Percentiles rank a stretch among this genome's conserved stretches.
Conservation (phyloP, 2,888 invertebrate genomes). For the Cosmorhoe ocellata region DNA sequence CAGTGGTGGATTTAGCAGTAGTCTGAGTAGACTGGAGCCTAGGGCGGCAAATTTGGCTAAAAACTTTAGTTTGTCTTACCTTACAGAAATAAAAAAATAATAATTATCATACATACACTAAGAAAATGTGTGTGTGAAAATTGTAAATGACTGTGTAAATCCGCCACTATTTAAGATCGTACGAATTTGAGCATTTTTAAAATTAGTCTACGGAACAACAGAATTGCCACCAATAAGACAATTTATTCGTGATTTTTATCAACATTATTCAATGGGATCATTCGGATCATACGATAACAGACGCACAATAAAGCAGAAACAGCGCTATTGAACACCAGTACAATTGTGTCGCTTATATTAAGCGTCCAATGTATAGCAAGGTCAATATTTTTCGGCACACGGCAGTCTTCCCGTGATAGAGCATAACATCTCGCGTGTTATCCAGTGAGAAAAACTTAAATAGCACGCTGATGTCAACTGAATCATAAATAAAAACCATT, state of each 20-base stretch:
- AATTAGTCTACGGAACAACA: too few species aligned
- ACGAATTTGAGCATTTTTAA: too few species aligned
- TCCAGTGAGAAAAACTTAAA: conserved; percentile 25
- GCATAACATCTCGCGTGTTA: conserved; percentile 36
- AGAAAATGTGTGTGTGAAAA: too few species aligned
- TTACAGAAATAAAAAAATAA: too few species aligned
- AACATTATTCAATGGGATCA: conserved; percentile 40
- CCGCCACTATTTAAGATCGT: too few species aligned
- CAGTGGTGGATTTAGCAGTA: too few species aligned
- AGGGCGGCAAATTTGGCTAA: too few species aligned
- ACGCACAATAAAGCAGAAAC: conserved; percentile 35
- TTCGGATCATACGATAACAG: conserved; percentile 50
- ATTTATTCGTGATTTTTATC: conserved; percentile 32
- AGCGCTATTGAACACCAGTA: conserved; percentile 45
- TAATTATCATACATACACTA: too few species aligned
- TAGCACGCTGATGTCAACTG: background rate
- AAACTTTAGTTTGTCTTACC: too few species aligned
- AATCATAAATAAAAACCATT: conserved; percentile 4
- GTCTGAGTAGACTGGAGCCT: too few species aligned
- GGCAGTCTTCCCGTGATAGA: conserved; percentile 36
- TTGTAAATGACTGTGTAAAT: too few species aligned
- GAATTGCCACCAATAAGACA: too few species aligned
- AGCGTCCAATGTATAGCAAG: conserved; percentile 39
- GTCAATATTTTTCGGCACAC: conserved; percentile 36
- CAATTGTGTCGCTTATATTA: conserved; percentile 32